Evolutionary conservation across 2,113 vertebrate genomes (phyloP).

Genomic region (Bombycilla garrulus): DNA sequence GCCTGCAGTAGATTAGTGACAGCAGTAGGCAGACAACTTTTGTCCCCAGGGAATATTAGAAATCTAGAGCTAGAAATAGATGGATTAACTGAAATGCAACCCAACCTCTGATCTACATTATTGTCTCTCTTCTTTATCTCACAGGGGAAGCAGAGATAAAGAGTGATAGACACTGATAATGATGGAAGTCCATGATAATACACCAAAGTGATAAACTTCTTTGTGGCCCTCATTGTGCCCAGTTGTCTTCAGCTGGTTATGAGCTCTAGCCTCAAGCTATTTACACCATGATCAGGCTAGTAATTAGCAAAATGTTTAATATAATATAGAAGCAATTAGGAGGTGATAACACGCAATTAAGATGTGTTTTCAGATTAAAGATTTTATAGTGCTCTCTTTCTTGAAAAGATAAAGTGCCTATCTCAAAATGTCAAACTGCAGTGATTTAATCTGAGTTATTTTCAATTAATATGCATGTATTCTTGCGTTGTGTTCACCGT

Average conservation of each 20-base stretch:
- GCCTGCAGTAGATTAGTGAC: constrained; percentile 46
- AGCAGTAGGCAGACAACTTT: constrained; percentile 46
- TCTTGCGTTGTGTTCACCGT: constrained; percentile 83
- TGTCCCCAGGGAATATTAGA: constrained; percentile 42
- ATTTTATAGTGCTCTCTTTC: constrained; percentile 88
- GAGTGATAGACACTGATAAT: constrained; percentile 58
- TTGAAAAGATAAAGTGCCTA: constrained; percentile 96
- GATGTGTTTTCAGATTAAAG: constrained; percentile 93
- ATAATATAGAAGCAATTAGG: constrained; percentile 99
- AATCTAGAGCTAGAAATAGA: constrained; percentile 61
- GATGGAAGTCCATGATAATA: constrained; percentile 42
- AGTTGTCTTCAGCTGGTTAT: constrained; percentile 77
- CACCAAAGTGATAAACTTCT: constrained; percentile 67
- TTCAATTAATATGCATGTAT: constrained; percentile 99
- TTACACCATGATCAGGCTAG: constrained; percentile 94
- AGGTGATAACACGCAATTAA: constrained; percentile 99
- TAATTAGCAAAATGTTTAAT: constrained; percentile 99
- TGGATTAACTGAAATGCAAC: constrained; percentile 61
- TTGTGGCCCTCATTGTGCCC: constrained; percentile 73
- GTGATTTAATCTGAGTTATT: constrained; percentile 98
- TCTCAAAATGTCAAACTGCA: constrained; percentile 94
- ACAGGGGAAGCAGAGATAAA: constrained; percentile 55
- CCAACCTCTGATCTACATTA: constrained; percentile 57
- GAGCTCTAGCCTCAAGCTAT: constrained; percentile 90
- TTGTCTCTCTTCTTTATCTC: constrained; percentile 55